Percentiles rank a stretch among this genome's conserved stretches.
Evolutionary conservation across 2,797 vertebrate genomes (phyloP).

Genomic region (Clarias fuscus): DNA sequence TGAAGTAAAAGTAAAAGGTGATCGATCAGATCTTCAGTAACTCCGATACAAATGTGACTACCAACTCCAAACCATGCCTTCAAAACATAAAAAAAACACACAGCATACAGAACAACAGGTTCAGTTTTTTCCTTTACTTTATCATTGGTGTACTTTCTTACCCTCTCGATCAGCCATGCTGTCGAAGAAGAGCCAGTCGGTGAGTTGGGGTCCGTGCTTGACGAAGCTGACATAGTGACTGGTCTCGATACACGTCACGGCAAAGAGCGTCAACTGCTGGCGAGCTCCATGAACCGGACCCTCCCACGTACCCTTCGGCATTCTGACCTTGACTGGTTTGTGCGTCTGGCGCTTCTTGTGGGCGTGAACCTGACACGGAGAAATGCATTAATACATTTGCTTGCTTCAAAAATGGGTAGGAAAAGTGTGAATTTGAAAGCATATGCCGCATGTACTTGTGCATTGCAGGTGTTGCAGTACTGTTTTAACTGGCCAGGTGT

Average conservation of each 20-base stretch:
- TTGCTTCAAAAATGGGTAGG: neutral
- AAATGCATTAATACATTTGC: neutral
- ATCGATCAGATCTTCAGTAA: neutral
- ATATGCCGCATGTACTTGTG: conserved; percentile 64
- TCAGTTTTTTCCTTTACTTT: neutral
- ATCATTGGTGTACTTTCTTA: conserved; percentile 43
- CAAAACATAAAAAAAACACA: neutral
- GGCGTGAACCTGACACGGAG: conserved; percentile 74
- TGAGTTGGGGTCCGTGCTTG: conserved; percentile 67
- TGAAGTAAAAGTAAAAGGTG: neutral
- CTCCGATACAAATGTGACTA: neutral
- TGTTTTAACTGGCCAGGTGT: conserved; percentile 78
- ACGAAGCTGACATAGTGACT: conserved; percentile 87
- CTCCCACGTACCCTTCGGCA: conserved; percentile 64
- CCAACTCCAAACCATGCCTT: neutral
- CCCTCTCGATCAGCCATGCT: conserved; percentile 87
- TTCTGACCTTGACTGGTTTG: conserved; percentile 59
- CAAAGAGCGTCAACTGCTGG: conserved; percentile 77
- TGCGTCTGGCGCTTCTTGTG: conserved; percentile 75
- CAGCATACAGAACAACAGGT: too few species aligned
- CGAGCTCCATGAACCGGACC: conserved; percentile 65
- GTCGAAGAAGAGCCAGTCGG: conserved; percentile 85
- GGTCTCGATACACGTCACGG: conserved; percentile 84
- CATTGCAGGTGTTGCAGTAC: conserved; percentile 80
- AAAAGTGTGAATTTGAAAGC: neutral